Evolutionary conservation across 2,797 vertebrate genomes (phyloP), one percentile per base, ranked within the genome.

Genomic region (Chloroceryle amazona): DNA sequence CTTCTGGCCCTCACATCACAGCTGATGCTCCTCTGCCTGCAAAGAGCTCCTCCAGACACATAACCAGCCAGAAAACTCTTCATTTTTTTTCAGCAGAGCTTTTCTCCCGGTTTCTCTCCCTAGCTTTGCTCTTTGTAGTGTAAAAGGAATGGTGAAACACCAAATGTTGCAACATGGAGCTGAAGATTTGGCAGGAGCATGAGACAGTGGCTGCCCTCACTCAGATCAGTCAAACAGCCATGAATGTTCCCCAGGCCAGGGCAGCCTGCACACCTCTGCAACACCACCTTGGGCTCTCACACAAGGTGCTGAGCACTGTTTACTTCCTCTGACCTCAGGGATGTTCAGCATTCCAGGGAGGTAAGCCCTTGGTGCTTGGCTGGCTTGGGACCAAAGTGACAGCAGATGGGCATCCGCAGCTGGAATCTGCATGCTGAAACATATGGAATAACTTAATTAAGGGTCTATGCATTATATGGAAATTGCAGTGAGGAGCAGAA

Each of bases 401-500:
- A 78, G 58, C 42, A 90, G 83, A 75, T 3, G 1, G 41, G 37
- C 54, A 81, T 70, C 23, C 4, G 2, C 70, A 83, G 81, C 78
- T 73, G 67, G 76, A 84, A 81, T 55, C 41, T 61, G 46, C 1
- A 5, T 18, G 14, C 21, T 26, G 39, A 82, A 89, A 91, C 37
- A 47, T 60, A 28, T 2, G 20, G 23, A 76, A 12, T 71, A 89
- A 78, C 61, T 94, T 85, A 23, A 61, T 63, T 47, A 76, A 47
- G 39, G 31, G 31, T 42, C 89, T 75, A 70, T 42, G 41, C 26
- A 5, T 17, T 17, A 55, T 0, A 1, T 49, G 61, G 42, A 84
- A 80, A 70, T 49, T 0, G 0, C 55, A 76, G 0, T 0, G 0
- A 79, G 28, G 58, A 18, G 19, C 9, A 65, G 35, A 20, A 87